Base-by-base conservation (phyloP, 2,797 vertebrate genomes). In the Moxostoma hubbsi region DNA sequence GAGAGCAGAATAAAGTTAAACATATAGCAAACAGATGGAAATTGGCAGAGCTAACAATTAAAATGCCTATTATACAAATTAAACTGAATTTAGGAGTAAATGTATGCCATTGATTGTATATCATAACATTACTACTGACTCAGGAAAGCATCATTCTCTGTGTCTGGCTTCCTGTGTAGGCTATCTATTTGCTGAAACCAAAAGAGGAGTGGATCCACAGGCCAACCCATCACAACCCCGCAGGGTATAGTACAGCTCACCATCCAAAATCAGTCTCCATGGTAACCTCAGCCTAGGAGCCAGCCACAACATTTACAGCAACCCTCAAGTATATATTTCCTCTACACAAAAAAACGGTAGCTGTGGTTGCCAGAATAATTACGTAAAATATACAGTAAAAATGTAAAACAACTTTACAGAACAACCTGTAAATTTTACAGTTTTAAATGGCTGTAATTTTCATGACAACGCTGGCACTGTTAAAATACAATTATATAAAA, bases 251-350 rank as follows among this genome's bases (percentile, higher is more conserved):
- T 71, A 78, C n/a, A 43, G 64, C 43, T 62, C 75, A 67, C 63
- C 10, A 82, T 53, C 55, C 64, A 61, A 73, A 71, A 50, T 36
- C 69, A 8, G 45, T 64, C 57, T 57, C 72, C 65, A 77, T 7
- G 13, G 15, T 43, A 70, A 70, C 62, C 36, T 50, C 16, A 64
- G 15, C 13, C 11, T 15, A 70, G 18, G 16, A 50, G 47, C 65
- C 71, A 43, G 11, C 47, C 67, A 59, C 2, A 59, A 11, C 47
- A 77, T 70, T 72, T 77, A 72, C 61, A 66, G 67, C 75, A 73
- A 59, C 59, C 45, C 62, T 75, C 18, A 70, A 80, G 61, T 66
- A 69, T 71, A 73, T 75, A 70, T 67, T 73, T 54, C 63, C 49
- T 67, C 57, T 36, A 36, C n/a, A n/a, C n/a, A n/a, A n/a, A n/a